Evolutionary conservation across 37 sponge, comb jelly and placozoan species (phyloP).

Genomic region (Haliclona indistincta): DNA sequence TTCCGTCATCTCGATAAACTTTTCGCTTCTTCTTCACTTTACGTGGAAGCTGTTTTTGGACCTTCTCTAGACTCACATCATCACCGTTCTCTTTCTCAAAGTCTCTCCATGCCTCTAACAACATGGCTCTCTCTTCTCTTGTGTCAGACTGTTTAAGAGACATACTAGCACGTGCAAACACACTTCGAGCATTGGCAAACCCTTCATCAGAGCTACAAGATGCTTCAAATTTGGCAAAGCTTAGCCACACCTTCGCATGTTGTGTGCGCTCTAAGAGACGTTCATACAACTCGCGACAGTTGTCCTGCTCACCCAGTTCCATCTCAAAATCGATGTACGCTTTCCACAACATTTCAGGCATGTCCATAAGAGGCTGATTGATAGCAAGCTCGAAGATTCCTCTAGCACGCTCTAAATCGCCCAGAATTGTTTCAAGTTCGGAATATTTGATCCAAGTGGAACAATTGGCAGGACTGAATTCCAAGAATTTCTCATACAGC

Average conservation of each 20-base stretch:
- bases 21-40: conserved; percentile 93
- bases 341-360: conserved; percentile 99
- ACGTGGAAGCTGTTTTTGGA: conserved; percentile 80
- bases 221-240: conserved; percentile 91
- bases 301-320: conserved; percentile 81
- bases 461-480: conserved; percentile 81
- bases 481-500: conserved; percentile 98
- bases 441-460: conserved; percentile 93
- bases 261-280: conserved; percentile 89
- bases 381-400: conserved; percentile 94
- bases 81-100: conserved; percentile 84
- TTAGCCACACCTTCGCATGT: conserved; percentile 98
- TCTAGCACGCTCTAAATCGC: conserved; percentile 87
- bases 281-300: conserved; percentile 77
- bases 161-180: conserved; percentile 67
- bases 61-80: conserved; percentile 31
- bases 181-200: conserved; percentile 19
- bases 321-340: conserved; percentile 97
- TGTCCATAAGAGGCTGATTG: conserved; percentile 91
- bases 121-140: conserved; percentile 77
- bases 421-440: conserved; percentile 81
- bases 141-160: conserved; percentile 39
- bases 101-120: conserved; percentile 90
- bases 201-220: conserved; percentile 30
- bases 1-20: conserved; percentile 85